Percentiles rank a stretch among this genome's conserved stretches.
These are phyloP conservation scores for Geopemphigus sp. DNA, from an alignment of 1,140 invertebrate species.

Conservation along the genomic window DNA sequence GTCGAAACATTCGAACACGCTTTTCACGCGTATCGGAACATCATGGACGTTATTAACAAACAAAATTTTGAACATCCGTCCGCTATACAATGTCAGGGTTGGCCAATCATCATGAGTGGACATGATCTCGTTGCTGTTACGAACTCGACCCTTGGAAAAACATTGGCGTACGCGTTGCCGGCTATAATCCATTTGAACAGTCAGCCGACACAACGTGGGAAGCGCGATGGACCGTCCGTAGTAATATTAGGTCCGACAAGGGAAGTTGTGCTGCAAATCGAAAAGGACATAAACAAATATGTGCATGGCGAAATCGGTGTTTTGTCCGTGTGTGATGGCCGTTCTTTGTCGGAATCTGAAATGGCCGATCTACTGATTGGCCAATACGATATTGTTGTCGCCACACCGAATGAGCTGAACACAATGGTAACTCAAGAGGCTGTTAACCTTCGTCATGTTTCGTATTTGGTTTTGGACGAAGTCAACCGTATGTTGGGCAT, in stretches of 20 bases:
- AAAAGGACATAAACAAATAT: slow-evolving; percentile 64
- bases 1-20: slow-evolving; percentile 80
- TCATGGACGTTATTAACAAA: slow-evolving; percentile 76
- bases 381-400: slow-evolving; percentile 84
- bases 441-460: slow-evolving; percentile 58
- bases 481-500: slow-evolving; percentile 84
- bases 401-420: slow-evolving; percentile 82
- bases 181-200: slow-evolving; percentile 84
- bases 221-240: slow-evolving; percentile 77
- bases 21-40: slow-evolving; percentile 76
- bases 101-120: slow-evolving; percentile 82
- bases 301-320: background rate
- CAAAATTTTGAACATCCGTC: slow-evolving; percentile 80
- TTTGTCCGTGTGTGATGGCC: slow-evolving; percentile 70
- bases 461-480: slow-evolving; percentile 86
- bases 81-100: slow-evolving; percentile 87
- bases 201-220: slow-evolving; percentile 66
- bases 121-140: slow-evolving; percentile 90
- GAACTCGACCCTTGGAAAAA: slow-evolving; percentile 89
- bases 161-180: slow-evolving; percentile 85
- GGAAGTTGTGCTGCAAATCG: slow-evolving; percentile 87
- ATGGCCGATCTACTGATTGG: slow-evolving; percentile 62
- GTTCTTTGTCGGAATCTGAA: slow-evolving; percentile 71
- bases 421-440: slow-evolving; percentile 65
- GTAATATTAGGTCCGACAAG: slow-evolving; percentile 87